A percentile compares a stretch with the other conserved stretches of the same genome.
phyloP scores from a whole-genome alignment of 1,140 invertebrate genomes.

The Neoseiulus cucumeris region DNA sequence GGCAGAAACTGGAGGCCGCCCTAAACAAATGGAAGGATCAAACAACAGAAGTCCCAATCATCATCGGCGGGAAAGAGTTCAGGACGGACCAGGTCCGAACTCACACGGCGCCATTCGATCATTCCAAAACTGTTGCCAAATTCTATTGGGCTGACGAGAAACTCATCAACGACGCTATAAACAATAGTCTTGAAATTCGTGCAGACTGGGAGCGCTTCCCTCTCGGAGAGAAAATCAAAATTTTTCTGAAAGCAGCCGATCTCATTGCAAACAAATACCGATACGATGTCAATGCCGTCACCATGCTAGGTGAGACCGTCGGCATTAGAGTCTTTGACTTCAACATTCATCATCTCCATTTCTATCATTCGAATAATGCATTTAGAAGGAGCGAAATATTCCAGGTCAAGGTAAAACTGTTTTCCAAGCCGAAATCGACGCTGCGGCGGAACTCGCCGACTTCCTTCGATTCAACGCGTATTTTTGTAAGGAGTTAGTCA shows the following conservation, averaged over 20 bases:
- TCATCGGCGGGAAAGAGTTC: constrained; percentile 72
- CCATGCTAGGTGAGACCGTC: constrained; percentile 57
- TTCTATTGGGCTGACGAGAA: constrained; percentile 69
- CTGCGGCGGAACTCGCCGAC: constrained; percentile 83
- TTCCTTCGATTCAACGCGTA: constrained; percentile 86
- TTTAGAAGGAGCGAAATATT: constrained; percentile 12
- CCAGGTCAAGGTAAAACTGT: constrained; percentile 53
- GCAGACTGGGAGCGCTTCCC: constrained; percentile 65
- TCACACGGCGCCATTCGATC: constrained; percentile 51
- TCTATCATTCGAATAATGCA: too few relatives aligned
- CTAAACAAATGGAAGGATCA: constrained; percentile 42
- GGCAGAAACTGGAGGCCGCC: constrained; percentile 46
- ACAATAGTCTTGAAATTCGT: constrained; percentile 49
- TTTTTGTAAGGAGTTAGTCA: constrained; percentile 62
- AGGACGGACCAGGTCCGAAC: constrained; percentile 42
- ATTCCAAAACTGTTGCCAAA: constrained; percentile 62
- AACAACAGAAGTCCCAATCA: constrained; percentile 66
- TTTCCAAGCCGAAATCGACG: constrained; percentile 93
- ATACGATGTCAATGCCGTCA: constrained; percentile 75
- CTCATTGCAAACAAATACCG: constrained; percentile 71
- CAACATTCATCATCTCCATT: too few relatives aligned
- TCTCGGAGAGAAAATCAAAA: constrained; percentile 39
- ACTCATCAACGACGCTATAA: constrained; percentile 63
- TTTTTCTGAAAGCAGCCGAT: constrained; percentile 52
- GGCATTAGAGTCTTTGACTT: too few relatives aligned